These are phyloP conservation scores for Hiodon tergisus DNA, from an alignment of 2,113 vertebrate species.

Conservation along the genomic window DNA sequence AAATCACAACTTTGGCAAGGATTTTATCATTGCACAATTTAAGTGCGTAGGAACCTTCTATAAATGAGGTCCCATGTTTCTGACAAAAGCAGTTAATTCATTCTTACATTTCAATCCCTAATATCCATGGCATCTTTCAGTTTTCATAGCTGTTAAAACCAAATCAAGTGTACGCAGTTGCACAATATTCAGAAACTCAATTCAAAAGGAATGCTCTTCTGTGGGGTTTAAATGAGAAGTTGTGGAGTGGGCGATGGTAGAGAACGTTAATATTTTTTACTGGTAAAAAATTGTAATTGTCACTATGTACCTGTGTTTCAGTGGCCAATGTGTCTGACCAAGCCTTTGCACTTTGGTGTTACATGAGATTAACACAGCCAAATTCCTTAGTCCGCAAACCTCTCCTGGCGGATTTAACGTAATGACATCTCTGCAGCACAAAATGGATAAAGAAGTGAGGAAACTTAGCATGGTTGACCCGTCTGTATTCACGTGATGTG, in stretches of 20 bases:
- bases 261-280: background rate
- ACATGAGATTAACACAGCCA: slow-evolving; percentile 14
- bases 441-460: slow-evolving; percentile 43
- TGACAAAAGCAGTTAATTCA: too few species aligned
- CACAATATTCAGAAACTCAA: background rate
- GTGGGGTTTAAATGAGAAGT: background rate
- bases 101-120: too few species aligned
- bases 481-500: slow-evolving; percentile 50
- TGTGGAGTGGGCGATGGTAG: background rate
- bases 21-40: too few species aligned
- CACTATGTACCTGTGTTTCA: slow-evolving; percentile 1
- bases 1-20: too few species aligned
- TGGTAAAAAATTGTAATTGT: background rate
- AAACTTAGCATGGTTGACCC: slow-evolving; percentile 43
- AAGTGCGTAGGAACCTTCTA: background rate
- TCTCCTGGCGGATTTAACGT: background rate
- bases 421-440: slow-evolving; percentile 26
- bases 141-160: too few species aligned
- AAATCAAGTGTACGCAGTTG: background rate
- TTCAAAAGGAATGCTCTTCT: background rate
- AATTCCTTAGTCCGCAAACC: background rate
- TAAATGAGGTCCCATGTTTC: background rate
- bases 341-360: slow-evolving; percentile 51
- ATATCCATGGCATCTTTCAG: too few species aligned
- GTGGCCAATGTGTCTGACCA: slow-evolving; percentile 11